Evolutionary conservation across 2,797 vertebrate species (phyloP), one percentile per base, ranked within the genome.

Genomic region (Arvicola amphibius): DNA sequence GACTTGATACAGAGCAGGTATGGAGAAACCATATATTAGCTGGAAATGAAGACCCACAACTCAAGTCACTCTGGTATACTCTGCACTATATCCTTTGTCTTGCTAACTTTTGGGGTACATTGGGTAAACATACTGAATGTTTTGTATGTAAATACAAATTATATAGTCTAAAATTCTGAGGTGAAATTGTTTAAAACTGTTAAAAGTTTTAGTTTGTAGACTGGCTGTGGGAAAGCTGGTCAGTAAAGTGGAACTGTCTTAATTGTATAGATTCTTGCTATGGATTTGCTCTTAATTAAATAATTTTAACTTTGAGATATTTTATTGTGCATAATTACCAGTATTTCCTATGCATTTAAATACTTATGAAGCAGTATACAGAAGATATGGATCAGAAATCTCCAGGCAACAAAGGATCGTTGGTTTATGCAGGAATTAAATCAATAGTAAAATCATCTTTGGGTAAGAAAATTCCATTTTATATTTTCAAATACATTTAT

Each of bases 341-440:
- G 86, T 97, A 81, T 97, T 99, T 99, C 99, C 99, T 99, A 99
- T 99, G 97, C 85, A 37, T 98, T 97, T 96, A 96, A 99, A 98
- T 99, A 99, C 99, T 99, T 99, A 99, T 99, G 99, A 99, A 99
- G 97, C 99, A 99, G 98, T 99, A 99, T 98, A 99, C 99, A 12
- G 99, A 99, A 98, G 99, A 99, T 77, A 97, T 99, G 98, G 99
- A 99, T 98, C 99, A 99, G 97, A 99, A 99, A 93, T 99, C 99
- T 91, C 99, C 99, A 98, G 99, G 99, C 96, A 99, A 99, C 99
- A 99, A 99, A 96, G 99, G 99, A 97, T 98, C 99, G 14, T 97
- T 99, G 97, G 99, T 99, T 96, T 99, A 99, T 97, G 99, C 99
- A 63, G 99, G 99, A 89, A 99, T 99, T 98, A 99, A 99, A 98